Evolutionary conservation across 2,888 invertebrate species (phyloP).

Genomic region (Eupithecia insigniata): DNA sequence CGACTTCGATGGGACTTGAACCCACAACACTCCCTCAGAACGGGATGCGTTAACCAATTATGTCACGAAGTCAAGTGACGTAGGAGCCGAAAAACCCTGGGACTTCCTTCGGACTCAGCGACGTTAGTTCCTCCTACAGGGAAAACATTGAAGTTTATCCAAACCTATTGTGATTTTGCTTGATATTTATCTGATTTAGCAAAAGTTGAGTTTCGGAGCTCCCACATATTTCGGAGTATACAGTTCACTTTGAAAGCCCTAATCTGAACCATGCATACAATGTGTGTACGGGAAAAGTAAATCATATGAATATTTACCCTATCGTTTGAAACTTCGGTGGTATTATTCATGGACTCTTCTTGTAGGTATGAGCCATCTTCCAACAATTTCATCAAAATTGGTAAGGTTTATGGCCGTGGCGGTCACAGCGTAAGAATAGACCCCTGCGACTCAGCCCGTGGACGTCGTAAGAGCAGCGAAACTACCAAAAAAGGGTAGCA

Average conservation of each 20-base stretch:
- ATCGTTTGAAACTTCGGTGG: slow-evolving; percentile 33
- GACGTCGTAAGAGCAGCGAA: too few relatives aligned
- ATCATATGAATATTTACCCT: slow-evolving; percentile 35
- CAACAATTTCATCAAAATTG: background rate
- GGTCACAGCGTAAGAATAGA: too few relatives aligned
- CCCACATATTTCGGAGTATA: background rate
- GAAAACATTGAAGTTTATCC: too few relatives aligned
- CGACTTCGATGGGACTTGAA: too few relatives aligned
- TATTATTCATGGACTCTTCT: slow-evolving; percentile 50
- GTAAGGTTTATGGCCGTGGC: background rate
- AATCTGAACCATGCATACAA: slow-evolving; percentile 10
- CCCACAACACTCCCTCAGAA: too few relatives aligned
- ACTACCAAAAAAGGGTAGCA: too few relatives aligned
- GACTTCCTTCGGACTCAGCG: too few relatives aligned
- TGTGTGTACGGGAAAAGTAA: slow-evolving; percentile 34
- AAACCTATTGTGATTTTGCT: background rate
- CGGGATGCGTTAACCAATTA: too few relatives aligned
- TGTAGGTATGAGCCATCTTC: slow-evolving; percentile 10
- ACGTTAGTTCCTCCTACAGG: too few relatives aligned
- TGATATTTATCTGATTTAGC: background rate
- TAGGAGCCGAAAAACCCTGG: too few relatives aligned
- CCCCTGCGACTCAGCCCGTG: too few relatives aligned
- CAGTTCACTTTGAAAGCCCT: background rate
- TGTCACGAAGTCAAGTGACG: too few relatives aligned
- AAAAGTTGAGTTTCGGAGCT: background rate